These are phyloP conservation scores for Pimephales promelas DNA, from an alignment of 2,113 vertebrate species.

Conservation along the genomic window DNA sequence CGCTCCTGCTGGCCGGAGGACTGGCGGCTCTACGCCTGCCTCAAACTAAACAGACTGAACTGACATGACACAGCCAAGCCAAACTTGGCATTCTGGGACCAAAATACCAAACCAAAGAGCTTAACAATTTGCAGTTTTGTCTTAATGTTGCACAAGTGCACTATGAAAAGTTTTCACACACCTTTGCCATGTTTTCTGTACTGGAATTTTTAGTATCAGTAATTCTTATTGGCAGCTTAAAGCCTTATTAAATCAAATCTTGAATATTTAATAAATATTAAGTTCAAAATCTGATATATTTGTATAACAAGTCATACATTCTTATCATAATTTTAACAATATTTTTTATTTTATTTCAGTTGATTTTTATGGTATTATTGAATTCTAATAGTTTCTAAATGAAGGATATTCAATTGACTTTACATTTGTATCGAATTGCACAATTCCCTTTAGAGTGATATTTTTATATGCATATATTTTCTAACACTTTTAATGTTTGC, in stretches of 20 bases:
- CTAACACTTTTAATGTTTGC: not conserved
- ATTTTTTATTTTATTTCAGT: not conserved
- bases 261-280: not conserved
- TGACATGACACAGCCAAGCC: conserved; percentile 62
- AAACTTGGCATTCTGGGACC: not conserved
- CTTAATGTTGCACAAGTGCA: conserved; percentile 11
- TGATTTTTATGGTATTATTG: not conserved
- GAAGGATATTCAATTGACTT: not conserved
- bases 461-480: not conserved
- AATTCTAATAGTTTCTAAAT: not conserved
- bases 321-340: not conserved
- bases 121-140: not conserved
- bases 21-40: conserved; percentile 70
- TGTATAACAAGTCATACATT: not conserved
- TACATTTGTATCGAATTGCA: not conserved
- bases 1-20: conserved; percentile 69
- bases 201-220: not conserved
- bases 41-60: conserved; percentile 68
- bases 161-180: not conserved
- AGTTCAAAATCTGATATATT: not conserved
- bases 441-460: not conserved
- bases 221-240: not conserved
- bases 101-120: conserved; percentile 6
- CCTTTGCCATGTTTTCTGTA: not conserved
- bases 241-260: not conserved